These are phyloP conservation scores for Elegia similella DNA, from an alignment of 2,888 invertebrate species.

Conservation along the genomic window DNA sequence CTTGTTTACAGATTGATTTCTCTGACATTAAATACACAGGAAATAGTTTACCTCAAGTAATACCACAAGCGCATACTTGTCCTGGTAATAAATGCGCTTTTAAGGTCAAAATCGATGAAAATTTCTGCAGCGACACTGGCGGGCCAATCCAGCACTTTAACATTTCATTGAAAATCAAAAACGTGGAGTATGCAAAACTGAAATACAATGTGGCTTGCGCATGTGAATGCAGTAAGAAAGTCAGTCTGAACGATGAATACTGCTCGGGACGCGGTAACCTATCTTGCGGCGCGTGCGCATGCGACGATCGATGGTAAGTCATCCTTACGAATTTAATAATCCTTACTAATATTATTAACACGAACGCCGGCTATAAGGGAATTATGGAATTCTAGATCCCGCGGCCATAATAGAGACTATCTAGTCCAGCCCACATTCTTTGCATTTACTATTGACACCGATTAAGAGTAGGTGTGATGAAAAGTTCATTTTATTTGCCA, in stretches of 20 bases:
- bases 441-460: too few relatives aligned
- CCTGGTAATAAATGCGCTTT: not conserved
- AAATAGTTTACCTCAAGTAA: not conserved
- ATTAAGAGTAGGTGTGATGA: too few relatives aligned
- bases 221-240: slow-evolving; percentile 48
- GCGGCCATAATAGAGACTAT: too few relatives aligned
- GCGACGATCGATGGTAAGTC: slow-evolving; percentile 67
- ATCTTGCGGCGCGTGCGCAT: slow-evolving; percentile 84
- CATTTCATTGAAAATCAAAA: slow-evolving; percentile 40
- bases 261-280: slow-evolving; percentile 76
- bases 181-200: slow-evolving; percentile 36
- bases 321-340: too few relatives aligned
- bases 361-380: too few relatives aligned
- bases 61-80: not conserved
- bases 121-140: slow-evolving; percentile 49
- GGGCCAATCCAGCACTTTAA: slow-evolving; percentile 39
- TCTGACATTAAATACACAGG: not conserved
- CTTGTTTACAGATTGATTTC: not conserved
- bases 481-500: too few relatives aligned
- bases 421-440: too few relatives aligned
- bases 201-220: slow-evolving; percentile 62
- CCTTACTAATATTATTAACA: too few relatives aligned
- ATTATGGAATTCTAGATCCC: too few relatives aligned
- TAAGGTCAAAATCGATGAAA: not conserved
- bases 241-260: slow-evolving; percentile 53